Conservation (phyloP, 2,113 vertebrate species). For the Rostratula benghalensis region DNA sequence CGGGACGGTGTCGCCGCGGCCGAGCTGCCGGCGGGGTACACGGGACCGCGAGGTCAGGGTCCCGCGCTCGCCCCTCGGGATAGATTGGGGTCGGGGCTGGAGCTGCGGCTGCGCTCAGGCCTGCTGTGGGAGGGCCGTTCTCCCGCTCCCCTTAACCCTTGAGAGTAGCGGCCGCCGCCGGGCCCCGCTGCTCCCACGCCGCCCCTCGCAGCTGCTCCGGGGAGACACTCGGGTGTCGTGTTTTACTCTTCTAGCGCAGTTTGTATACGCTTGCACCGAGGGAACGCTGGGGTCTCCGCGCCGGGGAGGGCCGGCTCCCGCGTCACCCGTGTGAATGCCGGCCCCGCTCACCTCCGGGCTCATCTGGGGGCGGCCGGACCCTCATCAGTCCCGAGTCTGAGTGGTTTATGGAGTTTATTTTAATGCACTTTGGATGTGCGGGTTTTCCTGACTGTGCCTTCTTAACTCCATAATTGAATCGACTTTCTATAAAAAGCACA, state of each 20-base stretch:
- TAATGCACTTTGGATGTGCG: accelerated
- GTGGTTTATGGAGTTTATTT: not conserved
- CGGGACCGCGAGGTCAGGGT: not conserved
- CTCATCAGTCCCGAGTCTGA: accelerated
- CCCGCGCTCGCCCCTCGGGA: not conserved
- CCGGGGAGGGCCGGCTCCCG: not conserved
- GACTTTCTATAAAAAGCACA: not conserved
- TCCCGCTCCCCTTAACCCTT: too few relatives aligned
- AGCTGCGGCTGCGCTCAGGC: not conserved
- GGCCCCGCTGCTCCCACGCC: not conserved
- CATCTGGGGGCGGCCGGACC: not conserved
- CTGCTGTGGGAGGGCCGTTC: too few relatives aligned
- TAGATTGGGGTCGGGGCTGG: too few relatives aligned
- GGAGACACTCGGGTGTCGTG: accelerated
- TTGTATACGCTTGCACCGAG: accelerated
- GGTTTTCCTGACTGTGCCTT: accelerated
- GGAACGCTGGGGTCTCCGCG: accelerated
- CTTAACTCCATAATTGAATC: not conserved
- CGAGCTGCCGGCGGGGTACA: not conserved
- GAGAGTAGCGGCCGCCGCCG: not conserved
- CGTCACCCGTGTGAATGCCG: not conserved
- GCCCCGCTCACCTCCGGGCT: accelerated
- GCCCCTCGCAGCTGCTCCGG: not conserved
- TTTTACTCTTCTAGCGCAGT: accelerated
- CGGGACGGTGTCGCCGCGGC: not conserved